Conservation (phyloP, 1,140 invertebrate genomes). For the Globodera rostochiensis region DNA sequence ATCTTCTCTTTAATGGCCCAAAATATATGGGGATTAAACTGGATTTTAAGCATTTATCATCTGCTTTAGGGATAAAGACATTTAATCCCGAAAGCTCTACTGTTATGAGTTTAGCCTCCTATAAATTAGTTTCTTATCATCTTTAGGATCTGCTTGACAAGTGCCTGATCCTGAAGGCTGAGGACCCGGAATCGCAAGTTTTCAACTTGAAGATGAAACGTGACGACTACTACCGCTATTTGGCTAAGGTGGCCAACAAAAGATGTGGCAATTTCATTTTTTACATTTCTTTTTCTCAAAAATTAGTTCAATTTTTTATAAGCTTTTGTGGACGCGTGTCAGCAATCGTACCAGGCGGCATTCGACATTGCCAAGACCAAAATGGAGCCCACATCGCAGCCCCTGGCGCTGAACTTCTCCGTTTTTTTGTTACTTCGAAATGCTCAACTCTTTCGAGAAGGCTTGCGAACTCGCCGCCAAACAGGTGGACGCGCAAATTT, state of each 20-base stretch:
- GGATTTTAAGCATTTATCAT: too few species aligned
- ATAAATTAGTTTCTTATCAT: too few species aligned
- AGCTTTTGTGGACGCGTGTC: slow-evolving; percentile 94
- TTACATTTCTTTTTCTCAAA: too few species aligned
- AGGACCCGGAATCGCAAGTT: slow-evolving; percentile 95
- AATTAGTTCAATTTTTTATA: slow-evolving; percentile 70
- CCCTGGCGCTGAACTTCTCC: slow-evolving; percentile 78
- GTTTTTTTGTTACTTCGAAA: slow-evolving; percentile 87
- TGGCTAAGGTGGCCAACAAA: slow-evolving; percentile 95
- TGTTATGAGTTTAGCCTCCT: too few species aligned
- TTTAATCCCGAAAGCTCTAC: too few species aligned
- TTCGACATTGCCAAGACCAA: slow-evolving; percentile 95
- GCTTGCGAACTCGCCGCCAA: slow-evolving; percentile 93
- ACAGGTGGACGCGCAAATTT: slow-evolving; percentile 73
- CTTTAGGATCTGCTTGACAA: slow-evolving; percentile 84
- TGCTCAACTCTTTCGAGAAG: slow-evolving; percentile 82
- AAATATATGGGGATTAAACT: too few species aligned
- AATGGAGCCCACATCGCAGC: slow-evolving; percentile 79
- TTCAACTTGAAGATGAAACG: slow-evolving; percentile 99
- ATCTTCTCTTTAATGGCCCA: too few species aligned
- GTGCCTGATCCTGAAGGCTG: slow-evolving; percentile 92
- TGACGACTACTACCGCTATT: slow-evolving; percentile 92
- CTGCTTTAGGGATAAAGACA: too few species aligned
- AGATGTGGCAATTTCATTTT: slow-evolving; percentile 75
- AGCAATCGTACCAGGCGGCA: slow-evolving; percentile 97